phyloP scores from a whole-genome alignment of 2,113 vertebrate genomes.

The Scopus umbretta region DNA sequence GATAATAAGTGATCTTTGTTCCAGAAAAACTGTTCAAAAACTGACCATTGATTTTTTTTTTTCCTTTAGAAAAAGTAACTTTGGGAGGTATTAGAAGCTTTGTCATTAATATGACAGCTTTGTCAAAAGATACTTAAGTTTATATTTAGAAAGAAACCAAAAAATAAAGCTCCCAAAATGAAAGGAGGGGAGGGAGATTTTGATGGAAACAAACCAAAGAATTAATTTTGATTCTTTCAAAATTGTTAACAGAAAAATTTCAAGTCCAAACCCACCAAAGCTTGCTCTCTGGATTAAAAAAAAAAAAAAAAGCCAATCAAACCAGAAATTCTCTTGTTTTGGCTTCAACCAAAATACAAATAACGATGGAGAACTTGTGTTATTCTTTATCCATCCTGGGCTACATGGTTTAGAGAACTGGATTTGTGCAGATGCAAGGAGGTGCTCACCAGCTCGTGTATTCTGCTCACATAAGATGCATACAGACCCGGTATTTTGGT shows the following conservation, averaged over 20 bases:
- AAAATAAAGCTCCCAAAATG: background rate
- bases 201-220: background rate
- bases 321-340: background rate
- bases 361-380: background rate
- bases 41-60: background rate
- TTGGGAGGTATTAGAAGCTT: background rate
- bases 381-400: background rate
- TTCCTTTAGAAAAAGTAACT: background rate
- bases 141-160: background rate
- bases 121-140: background rate
- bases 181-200: background rate
- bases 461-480: slow-evolving; percentile 3
- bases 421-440: background rate
- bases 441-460: background rate
- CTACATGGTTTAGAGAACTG: background rate
- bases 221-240: background rate
- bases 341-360: background rate
- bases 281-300: background rate
- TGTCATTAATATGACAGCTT: background rate
- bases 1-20: background rate
- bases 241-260: background rate
- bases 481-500: background rate
- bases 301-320: too few relatives aligned
- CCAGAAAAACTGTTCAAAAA: background rate
- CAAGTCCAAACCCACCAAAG: background rate